Base-by-base conservation (phyloP, 1,140 invertebrate genomes). In the Aleiodes sp. region DNA sequence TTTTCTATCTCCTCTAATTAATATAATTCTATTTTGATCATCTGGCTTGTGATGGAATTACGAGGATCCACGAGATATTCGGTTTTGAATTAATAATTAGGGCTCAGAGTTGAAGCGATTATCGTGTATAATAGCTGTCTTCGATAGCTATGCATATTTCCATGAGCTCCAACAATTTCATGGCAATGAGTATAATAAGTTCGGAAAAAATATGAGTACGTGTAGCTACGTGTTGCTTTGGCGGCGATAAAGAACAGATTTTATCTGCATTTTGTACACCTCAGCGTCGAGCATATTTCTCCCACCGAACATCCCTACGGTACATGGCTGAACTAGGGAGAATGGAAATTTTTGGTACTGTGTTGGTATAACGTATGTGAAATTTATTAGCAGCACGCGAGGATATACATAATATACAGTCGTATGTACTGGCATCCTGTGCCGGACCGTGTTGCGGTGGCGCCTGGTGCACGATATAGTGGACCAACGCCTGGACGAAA, bases 391-490 rank as follows among this genome's bases (percentile, higher is more conserved):
- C 52, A 65, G 65, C 65, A 70, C 60, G 31, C 35, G 46, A 68
- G 46, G 37, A 67, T 61, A 60, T 71, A 74, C 63, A 75, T 56
- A 70, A 69, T 62, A 75, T 63, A 72, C 33, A 66, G 73, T 65
- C 71, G 70, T 72, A 74, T 73, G 67, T 78, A 76, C 70, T 73
- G 72, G 69, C 71, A 68, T 62, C 57, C 59, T 68, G 41, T 61
- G 59, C 68, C 31, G 69, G 75, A 74, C 71, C 75, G 59, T 80
- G 79, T 80, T 80, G 78, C 72, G 76, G 78, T 77, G 65, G 65
- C 70, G 73, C 69, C 75, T 70, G 78, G 63, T 79, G 76, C 63
- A 31, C 70, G 59, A 76, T 76, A 75, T 76, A 75, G 73, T 14
- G 56, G 70, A 70, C 62, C 69, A 70, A 72, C 26, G 70, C 65